These are phyloP conservation scores for Oxygymnocypris stewartii DNA, from an alignment of 2,113 vertebrate genomes.

Conservation along the genomic window DNA sequence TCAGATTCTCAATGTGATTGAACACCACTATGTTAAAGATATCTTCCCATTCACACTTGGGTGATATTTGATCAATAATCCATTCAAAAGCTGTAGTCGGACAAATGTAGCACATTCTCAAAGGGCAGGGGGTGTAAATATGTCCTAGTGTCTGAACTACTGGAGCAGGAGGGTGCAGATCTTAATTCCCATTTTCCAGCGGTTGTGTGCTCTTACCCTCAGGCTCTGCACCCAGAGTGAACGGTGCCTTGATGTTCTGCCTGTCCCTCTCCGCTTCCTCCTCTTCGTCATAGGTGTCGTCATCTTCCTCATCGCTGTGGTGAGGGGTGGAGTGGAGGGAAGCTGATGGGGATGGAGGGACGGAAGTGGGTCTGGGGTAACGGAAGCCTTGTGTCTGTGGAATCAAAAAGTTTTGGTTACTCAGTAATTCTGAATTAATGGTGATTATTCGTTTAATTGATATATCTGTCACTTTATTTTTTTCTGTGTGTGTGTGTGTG, in stretches of 20 bases:
- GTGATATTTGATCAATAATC: background rate
- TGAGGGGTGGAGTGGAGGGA: constrained; percentile 90
- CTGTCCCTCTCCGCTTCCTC: constrained; percentile 90
- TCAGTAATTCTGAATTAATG: background rate
- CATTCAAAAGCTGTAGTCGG: too few species aligned
- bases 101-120: background rate
- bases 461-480: background rate
- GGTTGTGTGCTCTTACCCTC: constrained; percentile 81
- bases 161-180: background rate
- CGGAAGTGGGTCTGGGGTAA: constrained; percentile 87
- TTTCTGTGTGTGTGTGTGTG: too few species aligned
- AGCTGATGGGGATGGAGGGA: constrained; percentile 90
- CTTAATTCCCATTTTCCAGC: constrained; percentile 78
- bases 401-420: constrained; percentile 19
- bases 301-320: constrained; percentile 81
- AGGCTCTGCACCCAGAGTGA: constrained; percentile 71
- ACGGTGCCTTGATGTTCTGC: constrained; percentile 87
- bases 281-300: constrained; percentile 89
- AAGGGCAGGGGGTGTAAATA: background rate
- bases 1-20: background rate
- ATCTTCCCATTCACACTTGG: background rate
- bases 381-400: constrained; percentile 87
- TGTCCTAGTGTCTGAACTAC: background rate
- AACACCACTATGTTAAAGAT: background rate
- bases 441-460: constrained; percentile 1